These are phyloP conservation scores for Mormyrops attenuatus DNA, from an alignment of 2,797 vertebrate genomes.

Conservation along the genomic window DNA sequence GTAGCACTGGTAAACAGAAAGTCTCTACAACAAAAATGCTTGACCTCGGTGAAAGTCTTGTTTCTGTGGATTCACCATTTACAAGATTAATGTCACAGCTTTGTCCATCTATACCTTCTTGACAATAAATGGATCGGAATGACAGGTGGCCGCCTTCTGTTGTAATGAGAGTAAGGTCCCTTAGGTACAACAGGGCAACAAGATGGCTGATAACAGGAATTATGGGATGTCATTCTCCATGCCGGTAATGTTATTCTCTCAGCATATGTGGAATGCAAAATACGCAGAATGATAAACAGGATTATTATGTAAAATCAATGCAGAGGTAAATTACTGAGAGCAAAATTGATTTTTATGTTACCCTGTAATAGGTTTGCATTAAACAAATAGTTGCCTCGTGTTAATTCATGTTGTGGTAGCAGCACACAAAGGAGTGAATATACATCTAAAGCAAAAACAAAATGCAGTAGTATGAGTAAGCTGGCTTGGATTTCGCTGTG, in stretches of 20 bases:
- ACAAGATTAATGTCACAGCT: background rate
- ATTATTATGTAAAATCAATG: slow-evolving; percentile 7
- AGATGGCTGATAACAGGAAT: background rate
- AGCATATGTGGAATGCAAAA: background rate
- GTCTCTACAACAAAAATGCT: background rate
- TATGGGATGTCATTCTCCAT: background rate
- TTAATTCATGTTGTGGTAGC: slow-evolving; percentile 5
- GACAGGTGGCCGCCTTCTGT: background rate
- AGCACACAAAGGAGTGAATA: background rate
- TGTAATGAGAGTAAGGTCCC: background rate
- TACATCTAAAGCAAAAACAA: background rate
- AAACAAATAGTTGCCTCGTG: slow-evolving; percentile 6
- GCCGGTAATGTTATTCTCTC: background rate
- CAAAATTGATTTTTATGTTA: slow-evolving; percentile 13
- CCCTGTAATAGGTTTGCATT: background rate
- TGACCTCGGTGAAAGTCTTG: background rate
- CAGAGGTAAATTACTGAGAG: background rate
- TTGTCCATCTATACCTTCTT: background rate
- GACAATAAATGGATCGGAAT: background rate
- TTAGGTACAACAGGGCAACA: background rate
- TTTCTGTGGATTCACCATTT: background rate
- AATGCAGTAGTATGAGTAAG: background rate
- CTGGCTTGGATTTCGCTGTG: background rate
- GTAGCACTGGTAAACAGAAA: background rate
- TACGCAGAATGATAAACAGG: background rate